phyloP scores from a whole-genome alignment of 2,888 invertebrate species.

The Rotaria sp. region DNA sequence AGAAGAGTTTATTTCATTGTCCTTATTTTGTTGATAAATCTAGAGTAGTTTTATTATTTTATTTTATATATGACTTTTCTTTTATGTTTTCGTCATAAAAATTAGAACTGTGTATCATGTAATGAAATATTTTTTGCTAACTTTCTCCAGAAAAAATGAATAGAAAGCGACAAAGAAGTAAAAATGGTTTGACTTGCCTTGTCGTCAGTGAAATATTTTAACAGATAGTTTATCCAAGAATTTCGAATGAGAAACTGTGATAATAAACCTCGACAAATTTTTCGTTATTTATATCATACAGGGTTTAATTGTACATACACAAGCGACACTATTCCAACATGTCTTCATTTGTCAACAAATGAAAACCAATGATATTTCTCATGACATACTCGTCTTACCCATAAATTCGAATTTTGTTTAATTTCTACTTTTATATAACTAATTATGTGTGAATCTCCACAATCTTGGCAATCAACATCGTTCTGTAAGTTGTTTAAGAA shows the following conservation, averaged over 20 bases:
- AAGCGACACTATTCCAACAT: neutral
- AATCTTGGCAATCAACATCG: neutral
- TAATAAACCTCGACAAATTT: neutral
- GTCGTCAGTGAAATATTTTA: too few relatives aligned
- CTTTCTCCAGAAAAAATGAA: too few relatives aligned
- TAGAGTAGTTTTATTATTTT: too few relatives aligned
- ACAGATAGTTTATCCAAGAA: too few relatives aligned
- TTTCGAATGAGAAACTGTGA: neutral
- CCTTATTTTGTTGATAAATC: too few relatives aligned
- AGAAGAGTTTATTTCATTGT: too few relatives aligned
- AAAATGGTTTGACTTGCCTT: too few relatives aligned
- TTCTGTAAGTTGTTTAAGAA: neutral
- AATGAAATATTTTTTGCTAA: too few relatives aligned
- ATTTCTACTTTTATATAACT: neutral
- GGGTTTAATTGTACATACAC: neutral
- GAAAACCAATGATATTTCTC: neutral
- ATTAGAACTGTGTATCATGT: too few relatives aligned
- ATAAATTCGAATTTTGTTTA: neutral
- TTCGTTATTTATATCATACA: neutral
- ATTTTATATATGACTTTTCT: too few relatives aligned
- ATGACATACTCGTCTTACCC: neutral
- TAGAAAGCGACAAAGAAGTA: too few relatives aligned
- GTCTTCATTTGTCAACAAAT: neutral
- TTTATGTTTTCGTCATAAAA: too few relatives aligned
- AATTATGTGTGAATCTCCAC: neutral